These are phyloP conservation scores for Meles meles DNA, from an alignment of 2,113 vertebrate species.

Conservation along the genomic window DNA sequence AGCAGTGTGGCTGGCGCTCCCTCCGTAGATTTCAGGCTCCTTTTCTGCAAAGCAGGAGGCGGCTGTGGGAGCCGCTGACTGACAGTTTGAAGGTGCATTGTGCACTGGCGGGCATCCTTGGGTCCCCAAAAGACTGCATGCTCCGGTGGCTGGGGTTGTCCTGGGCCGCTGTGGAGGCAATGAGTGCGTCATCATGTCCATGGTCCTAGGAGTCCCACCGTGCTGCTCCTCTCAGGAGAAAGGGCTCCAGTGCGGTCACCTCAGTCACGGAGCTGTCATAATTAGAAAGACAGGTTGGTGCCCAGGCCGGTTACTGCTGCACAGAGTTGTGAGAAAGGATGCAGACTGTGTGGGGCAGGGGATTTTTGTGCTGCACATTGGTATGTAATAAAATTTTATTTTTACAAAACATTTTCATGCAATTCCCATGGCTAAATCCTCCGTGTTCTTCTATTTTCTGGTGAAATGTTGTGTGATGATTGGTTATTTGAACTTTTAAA, in stretches of 20 bases:
- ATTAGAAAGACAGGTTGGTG: rapidly evolving
- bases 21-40: rapidly evolving
- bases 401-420: not conserved
- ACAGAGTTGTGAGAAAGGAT: rapidly evolving
- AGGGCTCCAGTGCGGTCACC: not conserved
- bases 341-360: not conserved
- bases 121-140: rapidly evolving
- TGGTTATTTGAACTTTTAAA: conserved; percentile 1
- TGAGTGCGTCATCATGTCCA: rapidly evolving
- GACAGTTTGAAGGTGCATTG: no score
- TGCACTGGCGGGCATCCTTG: no score
- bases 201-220: not conserved
- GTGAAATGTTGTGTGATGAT: not conserved
- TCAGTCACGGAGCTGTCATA: rapidly evolving
- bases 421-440: not conserved
- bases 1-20: not conserved
- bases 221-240: not conserved
- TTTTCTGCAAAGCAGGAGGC: not conserved
- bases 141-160: not conserved
- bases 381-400: not conserved
- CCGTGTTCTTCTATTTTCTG: not conserved
- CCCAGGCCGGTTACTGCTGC: not conserved
- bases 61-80: not conserved
- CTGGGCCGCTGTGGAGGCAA: not conserved
- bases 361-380: not conserved